Evolutionary conservation across 2,113 vertebrate species (phyloP).

Genomic region (Ginglymostoma cirratum): DNA sequence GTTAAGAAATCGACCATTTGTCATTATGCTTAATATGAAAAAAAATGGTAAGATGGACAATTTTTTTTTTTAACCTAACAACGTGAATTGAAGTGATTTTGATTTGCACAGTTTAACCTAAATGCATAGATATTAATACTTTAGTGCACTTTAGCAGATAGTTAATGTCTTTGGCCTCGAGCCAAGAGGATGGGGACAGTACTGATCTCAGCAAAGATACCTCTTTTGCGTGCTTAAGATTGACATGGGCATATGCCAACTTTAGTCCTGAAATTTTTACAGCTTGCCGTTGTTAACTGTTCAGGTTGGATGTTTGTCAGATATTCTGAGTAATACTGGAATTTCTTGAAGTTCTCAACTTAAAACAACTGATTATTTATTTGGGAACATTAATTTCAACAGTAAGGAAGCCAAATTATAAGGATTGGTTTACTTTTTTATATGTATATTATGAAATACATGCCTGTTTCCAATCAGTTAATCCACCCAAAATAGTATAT

Average conservation of each 20-base stretch:
- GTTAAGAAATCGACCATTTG: not conserved
- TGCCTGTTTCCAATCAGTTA: not conserved
- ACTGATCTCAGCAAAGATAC: not conserved
- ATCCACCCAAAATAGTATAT: not conserved
- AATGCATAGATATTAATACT: constrained; percentile 19
- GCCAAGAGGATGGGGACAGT: not conserved
- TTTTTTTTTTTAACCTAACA: not conserved
- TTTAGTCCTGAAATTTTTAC: not conserved
- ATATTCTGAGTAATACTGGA: not conserved
- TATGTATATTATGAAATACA: not conserved
- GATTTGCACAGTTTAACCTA: not conserved
- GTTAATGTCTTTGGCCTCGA: not conserved
- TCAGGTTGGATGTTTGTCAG: not conserved
- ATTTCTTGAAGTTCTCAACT: not conserved
- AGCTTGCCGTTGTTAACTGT: not conserved
- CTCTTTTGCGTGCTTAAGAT: not conserved
- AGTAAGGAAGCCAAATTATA: not conserved
- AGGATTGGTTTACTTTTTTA: not conserved
- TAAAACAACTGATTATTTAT: not conserved
- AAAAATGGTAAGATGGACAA: not conserved
- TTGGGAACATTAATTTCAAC: not conserved
- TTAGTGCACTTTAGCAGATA: constrained; percentile 30
- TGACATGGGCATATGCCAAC: not conserved
- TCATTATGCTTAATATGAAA: not conserved
- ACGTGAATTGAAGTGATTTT: not conserved